Base-by-base conservation (phyloP, 2,888 invertebrate genomes). In the Epistrophella euchroma region DNA sequence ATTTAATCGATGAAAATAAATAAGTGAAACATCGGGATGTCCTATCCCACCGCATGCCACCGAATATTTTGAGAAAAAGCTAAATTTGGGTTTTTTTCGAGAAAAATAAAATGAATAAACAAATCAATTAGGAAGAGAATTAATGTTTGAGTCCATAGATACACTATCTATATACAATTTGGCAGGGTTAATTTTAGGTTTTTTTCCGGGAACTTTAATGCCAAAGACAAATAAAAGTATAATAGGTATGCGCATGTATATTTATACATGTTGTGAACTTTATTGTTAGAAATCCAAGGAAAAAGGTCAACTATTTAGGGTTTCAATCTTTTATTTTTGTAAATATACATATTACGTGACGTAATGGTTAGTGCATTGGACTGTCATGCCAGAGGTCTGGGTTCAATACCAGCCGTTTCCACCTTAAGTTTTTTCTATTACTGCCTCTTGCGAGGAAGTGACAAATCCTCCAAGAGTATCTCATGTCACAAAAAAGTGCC, bases 51-150 rank as follows among this genome's bases (percentile, higher is more conserved):
- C 28, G 28, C 28, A 28, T 47, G 25, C n/a, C 60, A 60, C 37
- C 1, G 15, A 60, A 9, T 60, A 22, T 43, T 35, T 50, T 13
- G 4, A 17, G 43, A 28, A 74, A 74, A 55, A 28, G 15, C n/a
- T 22, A 22, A 43, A 55, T 22, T 28, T 6, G 19, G 32, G 28
- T 56, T 13, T 35, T 32, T 40, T 15, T 55, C 0, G 52, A 32
- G 6, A 50, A 37, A 40, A 47, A n/a, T 19, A 47, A 50, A 50
- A 13, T 35, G 4, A 70, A 43, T 32, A 52, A 77, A 62, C 50
- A 52, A 62, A 40, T 15, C 37, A 22, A 60, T 22, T 60, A 37
- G 4, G 32, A 37, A 40, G 0, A 40, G n/a, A n/a, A 22, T 13
- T 17, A 58, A 19, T 58, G 19, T 13, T 9, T 40, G 37, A 35